A percentile compares a stretch with the other conserved stretches of the same genome.
These are phyloP conservation scores for Heliconius aoede DNA, from an alignment of 2,888 invertebrate species.

Conservation along the genomic window DNA sequence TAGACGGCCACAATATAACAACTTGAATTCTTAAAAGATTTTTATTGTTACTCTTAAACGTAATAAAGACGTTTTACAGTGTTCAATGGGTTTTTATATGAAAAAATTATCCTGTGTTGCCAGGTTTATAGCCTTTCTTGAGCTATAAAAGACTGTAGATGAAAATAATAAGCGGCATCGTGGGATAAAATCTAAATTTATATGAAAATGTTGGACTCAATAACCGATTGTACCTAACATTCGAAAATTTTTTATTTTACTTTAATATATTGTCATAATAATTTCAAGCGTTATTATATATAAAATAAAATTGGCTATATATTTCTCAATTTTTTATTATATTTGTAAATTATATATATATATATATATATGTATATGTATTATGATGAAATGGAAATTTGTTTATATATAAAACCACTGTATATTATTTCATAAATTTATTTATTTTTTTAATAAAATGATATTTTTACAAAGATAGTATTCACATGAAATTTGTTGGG, in stretches of 20 bases:
- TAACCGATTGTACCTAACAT: constrained; percentile 2
- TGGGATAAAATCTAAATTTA: constrained; percentile 53
- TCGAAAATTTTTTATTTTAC: too few species aligned
- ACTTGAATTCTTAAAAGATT: background rate
- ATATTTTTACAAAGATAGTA: constrained; percentile 77
- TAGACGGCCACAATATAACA: background rate
- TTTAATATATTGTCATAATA: too few species aligned
- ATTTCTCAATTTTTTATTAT: too few species aligned
- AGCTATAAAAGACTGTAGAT: constrained; percentile 55
- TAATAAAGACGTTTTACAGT: constrained; percentile 52
- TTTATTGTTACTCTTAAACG: constrained; percentile 51
- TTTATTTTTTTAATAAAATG: constrained; percentile 72
- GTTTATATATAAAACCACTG: constrained; percentile 1
- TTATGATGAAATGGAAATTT: too few species aligned
- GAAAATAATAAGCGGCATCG: constrained; percentile 54
- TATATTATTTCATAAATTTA: constrained; percentile 37
- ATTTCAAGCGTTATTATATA: too few species aligned
- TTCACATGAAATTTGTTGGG: constrained; percentile 78
- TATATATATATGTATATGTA: too few species aligned
- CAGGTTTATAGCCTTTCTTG: constrained; percentile 55
- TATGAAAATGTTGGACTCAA: constrained; percentile 53
- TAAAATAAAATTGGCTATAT: too few species aligned
- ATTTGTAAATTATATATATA: too few species aligned
- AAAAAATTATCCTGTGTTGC: constrained; percentile 56
- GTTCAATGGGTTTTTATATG: constrained; percentile 51